A percentile compares a stretch with the other conserved stretches of the same genome.
These are phyloP conservation scores for Protosalanx chinensis DNA, from an alignment of 2,797 vertebrate genomes.

Conservation along the genomic window DNA sequence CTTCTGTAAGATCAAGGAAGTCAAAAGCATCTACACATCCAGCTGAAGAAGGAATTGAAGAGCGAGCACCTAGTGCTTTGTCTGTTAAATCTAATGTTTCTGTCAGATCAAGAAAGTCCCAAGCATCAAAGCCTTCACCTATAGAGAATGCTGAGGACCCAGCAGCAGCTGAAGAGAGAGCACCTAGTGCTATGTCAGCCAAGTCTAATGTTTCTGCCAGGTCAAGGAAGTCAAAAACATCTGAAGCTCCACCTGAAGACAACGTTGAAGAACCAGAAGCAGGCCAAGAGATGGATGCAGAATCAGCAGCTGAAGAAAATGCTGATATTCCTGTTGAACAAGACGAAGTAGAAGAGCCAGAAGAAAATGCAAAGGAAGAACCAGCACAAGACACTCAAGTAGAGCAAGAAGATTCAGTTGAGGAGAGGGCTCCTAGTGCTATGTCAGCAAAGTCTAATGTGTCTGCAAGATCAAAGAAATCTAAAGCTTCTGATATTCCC, in stretches of 20 bases:
- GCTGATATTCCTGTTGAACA: no score
- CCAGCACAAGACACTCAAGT: no score
- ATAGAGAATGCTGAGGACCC: no score
- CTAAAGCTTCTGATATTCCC: no score
- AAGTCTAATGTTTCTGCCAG: conserved; percentile 7
- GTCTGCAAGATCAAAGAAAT: conserved; percentile 37
- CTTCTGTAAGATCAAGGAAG: neutral
- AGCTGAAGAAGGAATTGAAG: neutral
- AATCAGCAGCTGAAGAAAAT: conserved; percentile 16
- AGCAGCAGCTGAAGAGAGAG: conserved; percentile 6
- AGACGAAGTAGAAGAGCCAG: no score
- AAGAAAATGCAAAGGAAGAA: no score
- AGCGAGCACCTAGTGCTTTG: conserved; percentile 11
- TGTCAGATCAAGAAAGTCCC: neutral
- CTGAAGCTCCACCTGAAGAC: neutral
- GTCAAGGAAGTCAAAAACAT: conserved; percentile 2
- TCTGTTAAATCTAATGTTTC: conserved; percentile 11
- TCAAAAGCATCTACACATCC: conserved; percentile 7
- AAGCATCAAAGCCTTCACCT: no score
- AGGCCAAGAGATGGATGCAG: neutral
- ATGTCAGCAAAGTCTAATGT: conserved; percentile 37
- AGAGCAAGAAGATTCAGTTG: conserved; percentile 5
- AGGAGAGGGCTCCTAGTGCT: conserved; percentile 37
- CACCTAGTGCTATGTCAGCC: conserved; percentile 6
- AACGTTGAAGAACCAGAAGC: neutral